These are phyloP conservation scores for Sebastes vulpes DNA, from an alignment of 2,797 vertebrate species.

Conservation along the genomic window DNA sequence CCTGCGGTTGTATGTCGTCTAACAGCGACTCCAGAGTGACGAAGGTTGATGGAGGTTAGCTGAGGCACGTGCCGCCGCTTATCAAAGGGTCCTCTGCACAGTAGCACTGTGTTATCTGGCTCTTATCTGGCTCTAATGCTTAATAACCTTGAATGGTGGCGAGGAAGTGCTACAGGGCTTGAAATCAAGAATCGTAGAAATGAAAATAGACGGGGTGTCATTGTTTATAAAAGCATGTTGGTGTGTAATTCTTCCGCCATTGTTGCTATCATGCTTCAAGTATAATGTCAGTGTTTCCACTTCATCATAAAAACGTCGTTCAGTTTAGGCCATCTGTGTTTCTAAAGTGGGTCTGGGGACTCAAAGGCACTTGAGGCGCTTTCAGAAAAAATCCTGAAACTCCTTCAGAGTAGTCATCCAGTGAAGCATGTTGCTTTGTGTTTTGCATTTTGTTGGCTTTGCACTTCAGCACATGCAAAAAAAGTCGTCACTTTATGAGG, in stretches of 20 bases:
- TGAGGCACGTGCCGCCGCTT: constrained; percentile 50
- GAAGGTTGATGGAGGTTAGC: not conserved
- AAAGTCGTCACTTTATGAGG: not conserved
- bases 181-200: constrained; percentile 4
- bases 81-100: constrained; percentile 63
- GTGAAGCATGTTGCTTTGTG: not conserved
- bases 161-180: constrained; percentile 8
- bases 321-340: not conserved
- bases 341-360: not conserved
- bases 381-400: constrained; percentile 32
- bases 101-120: constrained; percentile 66
- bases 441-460: not conserved
- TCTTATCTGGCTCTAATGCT: constrained; percentile 68
- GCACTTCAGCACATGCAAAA: not conserved
- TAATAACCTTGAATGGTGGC: constrained; percentile 64
- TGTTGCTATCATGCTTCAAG: not conserved
- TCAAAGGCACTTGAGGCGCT: not conserved
- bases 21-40: not conserved
- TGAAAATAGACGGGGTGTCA: not conserved
- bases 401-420: not conserved
- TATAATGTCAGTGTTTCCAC: not conserved
- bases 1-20: not conserved
- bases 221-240: constrained; percentile 1
- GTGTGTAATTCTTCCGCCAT: not conserved
- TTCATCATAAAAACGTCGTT: not conserved